A percentile compares a stretch with the other conserved stretches of the same genome.
Conservation (phyloP, 2,113 vertebrate species). For the Hemiprocne comata region DNA sequence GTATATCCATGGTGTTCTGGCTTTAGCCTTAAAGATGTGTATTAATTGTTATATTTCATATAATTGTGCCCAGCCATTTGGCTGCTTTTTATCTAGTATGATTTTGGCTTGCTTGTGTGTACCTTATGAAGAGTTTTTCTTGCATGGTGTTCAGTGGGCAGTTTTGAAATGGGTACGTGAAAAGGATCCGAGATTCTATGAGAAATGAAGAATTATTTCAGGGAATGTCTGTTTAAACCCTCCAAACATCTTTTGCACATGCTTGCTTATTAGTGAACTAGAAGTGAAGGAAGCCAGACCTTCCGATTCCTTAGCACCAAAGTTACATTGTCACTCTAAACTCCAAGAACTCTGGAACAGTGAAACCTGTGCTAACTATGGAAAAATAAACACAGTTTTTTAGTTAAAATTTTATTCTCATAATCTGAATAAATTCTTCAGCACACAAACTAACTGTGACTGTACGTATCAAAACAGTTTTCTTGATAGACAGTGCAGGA, state of each 20-base stretch:
- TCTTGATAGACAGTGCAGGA: not conserved
- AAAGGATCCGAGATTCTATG: not conserved
- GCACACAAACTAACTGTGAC: not conserved
- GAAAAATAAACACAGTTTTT: not conserved
- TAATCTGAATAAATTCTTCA: constrained; percentile 1
- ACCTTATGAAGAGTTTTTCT: not conserved
- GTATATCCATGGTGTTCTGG: not conserved
- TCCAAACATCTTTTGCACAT: not conserved
- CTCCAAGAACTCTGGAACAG: not conserved
- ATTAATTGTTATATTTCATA: not conserved
- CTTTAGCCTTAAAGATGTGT: not conserved
- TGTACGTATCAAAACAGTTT: constrained; percentile 22
- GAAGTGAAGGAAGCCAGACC: not conserved
- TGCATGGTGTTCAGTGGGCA: not conserved
- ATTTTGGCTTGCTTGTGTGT: not conserved
- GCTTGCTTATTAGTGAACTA: not conserved
- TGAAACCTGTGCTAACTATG: not conserved
- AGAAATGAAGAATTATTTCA: not conserved
- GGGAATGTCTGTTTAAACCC: not conserved
- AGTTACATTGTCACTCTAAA: not conserved
- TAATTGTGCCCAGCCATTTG: not conserved
- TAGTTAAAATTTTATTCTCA: not conserved
- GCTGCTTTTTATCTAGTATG: not conserved
- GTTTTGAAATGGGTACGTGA: not conserved
- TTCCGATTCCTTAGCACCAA: not conserved